Evolutionary conservation across 2,113 vertebrate genomes (phyloP).

Genomic region (Turnix velox): DNA sequence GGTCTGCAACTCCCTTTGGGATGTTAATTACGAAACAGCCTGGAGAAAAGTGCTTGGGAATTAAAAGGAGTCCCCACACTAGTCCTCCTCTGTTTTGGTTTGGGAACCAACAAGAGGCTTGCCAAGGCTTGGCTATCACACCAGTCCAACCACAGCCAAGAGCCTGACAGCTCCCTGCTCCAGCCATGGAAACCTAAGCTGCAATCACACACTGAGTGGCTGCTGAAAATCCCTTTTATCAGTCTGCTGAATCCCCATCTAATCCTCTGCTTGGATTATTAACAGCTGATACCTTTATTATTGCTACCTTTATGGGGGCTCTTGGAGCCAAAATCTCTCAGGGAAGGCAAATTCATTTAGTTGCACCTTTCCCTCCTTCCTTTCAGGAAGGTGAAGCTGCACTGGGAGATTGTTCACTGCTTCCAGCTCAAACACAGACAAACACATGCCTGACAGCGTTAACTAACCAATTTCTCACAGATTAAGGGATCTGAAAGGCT

Average conservation of each 20-base stretch:
- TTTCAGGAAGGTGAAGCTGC: constrained; percentile 37
- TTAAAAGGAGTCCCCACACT: background rate
- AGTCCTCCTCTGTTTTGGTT: background rate
- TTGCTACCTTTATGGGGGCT: background rate
- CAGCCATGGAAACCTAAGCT: background rate
- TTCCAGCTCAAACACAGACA: background rate
- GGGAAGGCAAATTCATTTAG: constrained; percentile 13
- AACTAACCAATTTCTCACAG: constrained; percentile 23
- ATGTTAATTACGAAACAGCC: constrained; percentile 44
- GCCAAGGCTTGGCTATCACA: background rate
- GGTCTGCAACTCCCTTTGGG: constrained; percentile 36
- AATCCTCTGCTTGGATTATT: background rate
- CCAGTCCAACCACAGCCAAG: background rate
- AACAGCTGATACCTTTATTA: background rate
- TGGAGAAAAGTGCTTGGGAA: constrained; percentile 4
- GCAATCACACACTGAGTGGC: background rate
- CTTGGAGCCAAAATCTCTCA: background rate
- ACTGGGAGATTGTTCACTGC: background rate
- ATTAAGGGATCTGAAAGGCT: constrained; percentile 37
- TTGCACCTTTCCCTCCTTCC: background rate
- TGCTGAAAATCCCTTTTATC: background rate
- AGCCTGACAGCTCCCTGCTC: background rate
- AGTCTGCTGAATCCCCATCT: background rate
- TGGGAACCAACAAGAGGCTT: background rate
- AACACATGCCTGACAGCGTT: background rate